Evolutionary conservation across 1,140 invertebrate species (phyloP).

Genomic region (Ylistrum balloti): DNA sequence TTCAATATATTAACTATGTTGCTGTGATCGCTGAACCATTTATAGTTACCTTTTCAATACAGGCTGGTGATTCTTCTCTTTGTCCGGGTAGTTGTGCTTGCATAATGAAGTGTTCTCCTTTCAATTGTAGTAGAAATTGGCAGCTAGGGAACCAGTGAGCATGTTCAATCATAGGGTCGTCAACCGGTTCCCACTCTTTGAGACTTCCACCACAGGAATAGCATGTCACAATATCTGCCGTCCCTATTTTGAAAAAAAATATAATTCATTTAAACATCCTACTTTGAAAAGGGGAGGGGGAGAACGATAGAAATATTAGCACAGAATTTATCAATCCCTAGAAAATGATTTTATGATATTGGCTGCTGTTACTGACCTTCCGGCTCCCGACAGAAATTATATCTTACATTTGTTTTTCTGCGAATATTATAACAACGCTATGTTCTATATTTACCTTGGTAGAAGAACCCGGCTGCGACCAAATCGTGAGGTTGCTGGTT

Average conservation of each 20-base stretch:
- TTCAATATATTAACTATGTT: too few relatives aligned
- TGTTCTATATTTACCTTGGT: not conserved
- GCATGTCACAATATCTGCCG: conserved; percentile 92
- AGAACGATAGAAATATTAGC: too few relatives aligned
- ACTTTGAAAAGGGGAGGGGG: too few relatives aligned
- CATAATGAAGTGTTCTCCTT: conserved; percentile 87
- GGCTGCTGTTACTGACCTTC: too few relatives aligned
- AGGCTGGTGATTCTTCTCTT: not conserved
- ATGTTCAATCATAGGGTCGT: conserved; percentile 94
- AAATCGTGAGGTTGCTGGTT: not conserved
- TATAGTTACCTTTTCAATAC: conserved; percentile 50
- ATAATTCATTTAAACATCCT: too few relatives aligned
- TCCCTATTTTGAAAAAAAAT: conserved; percentile 79
- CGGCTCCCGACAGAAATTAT: too few relatives aligned
- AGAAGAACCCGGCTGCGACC: conserved; percentile 3
- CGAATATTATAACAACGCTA: too few relatives aligned
- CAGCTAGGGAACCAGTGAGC: conserved; percentile 92
- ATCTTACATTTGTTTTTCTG: too few relatives aligned
- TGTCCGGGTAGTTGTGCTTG: not conserved
- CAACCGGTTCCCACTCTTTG: conserved; percentile 92
- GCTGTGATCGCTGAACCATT: not conserved
- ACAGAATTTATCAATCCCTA: too few relatives aligned
- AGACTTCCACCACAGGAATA: conserved; percentile 93
- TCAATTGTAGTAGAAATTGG: conserved; percentile 88
- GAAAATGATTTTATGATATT: too few relatives aligned